Percentiles rank a stretch among this genome's conserved stretches.
These are phyloP conservation scores for Actenoides lindsayi DNA, from an alignment of 2,113 vertebrate genomes.

Conservation along the genomic window DNA sequence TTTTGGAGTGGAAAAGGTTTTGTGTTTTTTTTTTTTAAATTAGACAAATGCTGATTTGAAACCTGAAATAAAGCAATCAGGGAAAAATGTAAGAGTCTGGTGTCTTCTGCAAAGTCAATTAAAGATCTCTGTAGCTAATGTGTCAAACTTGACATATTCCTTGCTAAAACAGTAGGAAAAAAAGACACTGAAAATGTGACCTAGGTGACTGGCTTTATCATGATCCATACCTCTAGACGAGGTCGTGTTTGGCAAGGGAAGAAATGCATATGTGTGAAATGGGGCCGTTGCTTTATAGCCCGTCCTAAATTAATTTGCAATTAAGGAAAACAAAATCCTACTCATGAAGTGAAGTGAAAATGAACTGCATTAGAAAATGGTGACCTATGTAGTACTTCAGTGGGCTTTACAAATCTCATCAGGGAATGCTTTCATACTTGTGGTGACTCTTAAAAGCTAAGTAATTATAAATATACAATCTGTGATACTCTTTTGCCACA, in stretches of 20 bases:
- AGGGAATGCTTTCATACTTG: not conserved
- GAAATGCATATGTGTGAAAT: not conserved
- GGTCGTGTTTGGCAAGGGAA: not conserved
- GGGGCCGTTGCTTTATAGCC: not conserved
- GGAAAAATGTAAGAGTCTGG: not conserved
- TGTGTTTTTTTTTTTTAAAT: not conserved
- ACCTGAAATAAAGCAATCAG: not conserved
- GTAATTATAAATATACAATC: not conserved
- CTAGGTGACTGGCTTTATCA: not conserved
- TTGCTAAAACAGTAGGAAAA: not conserved
- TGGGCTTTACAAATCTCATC: not conserved
- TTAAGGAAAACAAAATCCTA: not conserved
- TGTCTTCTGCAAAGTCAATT: not conserved
- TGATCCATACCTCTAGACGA: not conserved
- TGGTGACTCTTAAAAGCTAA: not conserved
- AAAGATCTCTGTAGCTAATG: not conserved
- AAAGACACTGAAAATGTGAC: not conserved
- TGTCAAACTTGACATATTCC: not conserved
- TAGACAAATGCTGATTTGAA: not conserved
- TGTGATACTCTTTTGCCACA: not conserved
- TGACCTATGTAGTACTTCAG: not conserved
- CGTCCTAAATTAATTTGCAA: not conserved
- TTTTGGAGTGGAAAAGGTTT: not conserved
- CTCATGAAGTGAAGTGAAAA: not conserved
- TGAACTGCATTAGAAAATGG: not conserved